phyloP scores from a whole-genome alignment of 2,888 invertebrate species.

The Yponomeuta sedellus region DNA sequence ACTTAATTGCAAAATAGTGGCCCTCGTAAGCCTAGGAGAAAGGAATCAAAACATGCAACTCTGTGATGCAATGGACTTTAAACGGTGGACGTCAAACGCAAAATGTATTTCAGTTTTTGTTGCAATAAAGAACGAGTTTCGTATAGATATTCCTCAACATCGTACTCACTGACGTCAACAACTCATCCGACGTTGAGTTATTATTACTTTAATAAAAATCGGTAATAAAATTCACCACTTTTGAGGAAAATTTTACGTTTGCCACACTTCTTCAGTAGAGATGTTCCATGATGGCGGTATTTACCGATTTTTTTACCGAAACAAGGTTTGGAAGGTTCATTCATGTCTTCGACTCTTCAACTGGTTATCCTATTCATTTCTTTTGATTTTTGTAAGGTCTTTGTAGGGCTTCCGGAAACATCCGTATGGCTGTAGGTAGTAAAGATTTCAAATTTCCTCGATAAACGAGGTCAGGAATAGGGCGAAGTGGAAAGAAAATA shows the following conservation, averaged over 20 bases:
- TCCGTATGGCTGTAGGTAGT: too few species aligned
- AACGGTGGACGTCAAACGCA: neutral
- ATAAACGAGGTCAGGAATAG: too few species aligned
- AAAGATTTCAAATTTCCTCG: too few species aligned
- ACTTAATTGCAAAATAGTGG: conserved; percentile 32
- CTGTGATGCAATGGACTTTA: too few species aligned
- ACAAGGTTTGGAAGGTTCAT: neutral
- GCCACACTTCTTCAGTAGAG: neutral
- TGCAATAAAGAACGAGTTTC: neutral
- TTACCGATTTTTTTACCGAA: neutral
- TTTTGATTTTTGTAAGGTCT: too few species aligned
- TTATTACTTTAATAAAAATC: neutral
- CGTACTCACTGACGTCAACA: too few species aligned
- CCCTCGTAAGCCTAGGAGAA: conserved; percentile 28
- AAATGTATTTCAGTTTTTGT: neutral
- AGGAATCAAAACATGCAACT: conserved; percentile 17
- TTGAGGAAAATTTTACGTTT: neutral
- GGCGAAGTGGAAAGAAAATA: too few species aligned
- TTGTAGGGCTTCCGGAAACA: too few species aligned
- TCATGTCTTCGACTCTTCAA: too few species aligned
- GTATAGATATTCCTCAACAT: too few species aligned
- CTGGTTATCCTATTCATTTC: too few species aligned
- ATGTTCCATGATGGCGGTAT: neutral
- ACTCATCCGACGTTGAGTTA: neutral
- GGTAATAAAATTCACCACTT: neutral